Percentiles rank a stretch among this genome's conserved stretches.
These are phyloP conservation scores for Cataglyphis altisquamis DNA, from an alignment of 2,888 invertebrate genomes.

Conservation along the genomic window DNA sequence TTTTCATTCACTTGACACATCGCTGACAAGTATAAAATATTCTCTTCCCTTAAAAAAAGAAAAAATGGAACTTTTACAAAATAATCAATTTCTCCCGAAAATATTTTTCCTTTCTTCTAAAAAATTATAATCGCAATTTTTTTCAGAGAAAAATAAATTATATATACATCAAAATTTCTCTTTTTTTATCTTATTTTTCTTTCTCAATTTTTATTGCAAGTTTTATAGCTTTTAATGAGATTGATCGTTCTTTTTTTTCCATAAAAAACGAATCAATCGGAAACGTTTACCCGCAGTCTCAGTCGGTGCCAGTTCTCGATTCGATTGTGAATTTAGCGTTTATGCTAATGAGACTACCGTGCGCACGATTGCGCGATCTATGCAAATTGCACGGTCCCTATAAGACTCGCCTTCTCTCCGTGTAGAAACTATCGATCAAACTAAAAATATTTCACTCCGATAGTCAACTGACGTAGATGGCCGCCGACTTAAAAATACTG, in stretches of 20 bases:
- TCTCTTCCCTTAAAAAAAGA: not conserved
- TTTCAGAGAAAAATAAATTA: not conserved
- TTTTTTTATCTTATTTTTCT: not conserved
- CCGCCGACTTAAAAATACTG: constrained; percentile 51
- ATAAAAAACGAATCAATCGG: constrained; percentile 44
- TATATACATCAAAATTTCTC: not conserved
- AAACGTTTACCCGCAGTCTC: constrained; percentile 19
- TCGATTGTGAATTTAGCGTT: constrained; percentile 63
- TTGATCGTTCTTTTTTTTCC: not conserved
- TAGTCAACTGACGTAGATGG: constrained; percentile 55
- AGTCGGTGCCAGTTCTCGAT: constrained; percentile 33
- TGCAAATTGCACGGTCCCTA: constrained; percentile 60
- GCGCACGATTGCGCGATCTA: constrained; percentile 57
- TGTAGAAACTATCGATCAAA: constrained; percentile 49
- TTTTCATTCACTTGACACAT: not conserved
- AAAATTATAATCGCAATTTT: not conserved
- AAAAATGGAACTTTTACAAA: not conserved
- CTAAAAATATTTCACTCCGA: constrained; percentile 55
- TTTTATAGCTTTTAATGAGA: not conserved
- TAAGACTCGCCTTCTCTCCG: constrained; percentile 33
- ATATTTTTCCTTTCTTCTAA: not conserved
- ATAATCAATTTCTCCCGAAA: not conserved
- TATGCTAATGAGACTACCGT: constrained; percentile 55
- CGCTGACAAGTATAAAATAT: not conserved
- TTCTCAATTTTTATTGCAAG: not conserved